Conservation (phyloP, 2,888 invertebrate genomes). For the Danaus chrysippus region DNA sequence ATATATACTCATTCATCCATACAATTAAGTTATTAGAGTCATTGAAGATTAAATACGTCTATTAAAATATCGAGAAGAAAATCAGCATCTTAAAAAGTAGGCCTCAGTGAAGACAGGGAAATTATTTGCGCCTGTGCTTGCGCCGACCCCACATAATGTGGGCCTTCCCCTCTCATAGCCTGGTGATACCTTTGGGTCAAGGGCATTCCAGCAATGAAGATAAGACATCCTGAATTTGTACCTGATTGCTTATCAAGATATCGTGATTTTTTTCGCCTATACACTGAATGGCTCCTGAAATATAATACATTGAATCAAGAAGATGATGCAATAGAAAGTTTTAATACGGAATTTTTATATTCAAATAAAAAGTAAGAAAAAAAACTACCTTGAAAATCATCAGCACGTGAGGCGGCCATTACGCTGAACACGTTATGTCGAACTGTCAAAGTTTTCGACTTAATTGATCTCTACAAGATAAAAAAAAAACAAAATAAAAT, state of each 20-base stretch:
- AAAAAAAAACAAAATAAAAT: too few relatives aligned
- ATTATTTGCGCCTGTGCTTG: conserved; percentile 19
- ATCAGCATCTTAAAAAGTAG: background rate
- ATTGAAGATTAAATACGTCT: background rate
- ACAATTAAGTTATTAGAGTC: conserved; percentile 3
- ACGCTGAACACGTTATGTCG: too few relatives aligned
- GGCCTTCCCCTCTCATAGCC: conserved; percentile 22
- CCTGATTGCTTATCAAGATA: conserved; percentile 83
- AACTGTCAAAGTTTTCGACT: too few relatives aligned
- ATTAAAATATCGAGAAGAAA: background rate
- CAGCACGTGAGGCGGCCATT: too few relatives aligned
- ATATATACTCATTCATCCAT: background rate
- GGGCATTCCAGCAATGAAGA: conserved; percentile 69
- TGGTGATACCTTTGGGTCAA: conserved; percentile 17
- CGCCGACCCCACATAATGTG: conserved; percentile 20
- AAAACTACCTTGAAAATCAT: too few relatives aligned
- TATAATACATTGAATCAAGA: too few relatives aligned
- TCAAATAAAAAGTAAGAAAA: too few relatives aligned
- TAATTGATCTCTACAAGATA: too few relatives aligned
- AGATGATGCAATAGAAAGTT: too few relatives aligned
- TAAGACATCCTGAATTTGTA: conserved; percentile 79
- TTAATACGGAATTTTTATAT: too few relatives aligned
- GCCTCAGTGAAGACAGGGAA: conserved; percentile 4
- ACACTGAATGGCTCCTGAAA: too few relatives aligned
- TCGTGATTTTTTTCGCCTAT: conserved; percentile 80